Conservation (phyloP, 2,888 invertebrate genomes). For the Apamea epomidion region DNA sequence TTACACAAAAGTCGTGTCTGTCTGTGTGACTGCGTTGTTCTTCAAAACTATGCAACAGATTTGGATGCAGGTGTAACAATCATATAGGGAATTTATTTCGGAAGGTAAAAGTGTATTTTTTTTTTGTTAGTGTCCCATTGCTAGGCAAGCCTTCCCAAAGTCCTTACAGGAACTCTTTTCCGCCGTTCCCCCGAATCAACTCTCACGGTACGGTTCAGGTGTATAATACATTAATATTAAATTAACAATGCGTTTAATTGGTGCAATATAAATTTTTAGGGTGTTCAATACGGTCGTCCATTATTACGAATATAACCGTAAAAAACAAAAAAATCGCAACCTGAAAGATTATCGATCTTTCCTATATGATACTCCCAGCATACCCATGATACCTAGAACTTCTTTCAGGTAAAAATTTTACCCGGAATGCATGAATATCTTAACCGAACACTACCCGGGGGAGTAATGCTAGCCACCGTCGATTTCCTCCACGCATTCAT, state of each 20-base stretch:
- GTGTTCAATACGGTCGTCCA: background rate
- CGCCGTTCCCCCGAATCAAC: no score
- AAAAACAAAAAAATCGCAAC: background rate
- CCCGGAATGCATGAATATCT: constrained; percentile 68
- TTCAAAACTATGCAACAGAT: no score
- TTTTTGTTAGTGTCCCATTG: no score
- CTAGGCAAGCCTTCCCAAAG: no score
- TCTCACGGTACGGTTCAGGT: no score
- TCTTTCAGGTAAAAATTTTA: constrained; percentile 54
- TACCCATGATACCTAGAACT: constrained; percentile 42
- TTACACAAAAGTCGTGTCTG: background rate
- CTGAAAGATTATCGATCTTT: constrained; percentile 21
- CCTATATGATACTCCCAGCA: constrained; percentile 19
- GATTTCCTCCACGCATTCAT: constrained; percentile 63
- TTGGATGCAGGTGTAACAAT: no score
- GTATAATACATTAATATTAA: no score
- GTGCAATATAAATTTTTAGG: no score
- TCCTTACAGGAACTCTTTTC: no score
- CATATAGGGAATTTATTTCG: no score
- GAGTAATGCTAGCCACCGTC: constrained; percentile 47
- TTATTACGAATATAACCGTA: background rate
- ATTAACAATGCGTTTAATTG: background rate
- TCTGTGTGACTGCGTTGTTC: no score
- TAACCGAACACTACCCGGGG: constrained; percentile 61
- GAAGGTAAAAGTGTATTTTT: no score